Base-by-base conservation (phyloP, 2,113 vertebrate species). In the Tauraco erythrolophus region DNA sequence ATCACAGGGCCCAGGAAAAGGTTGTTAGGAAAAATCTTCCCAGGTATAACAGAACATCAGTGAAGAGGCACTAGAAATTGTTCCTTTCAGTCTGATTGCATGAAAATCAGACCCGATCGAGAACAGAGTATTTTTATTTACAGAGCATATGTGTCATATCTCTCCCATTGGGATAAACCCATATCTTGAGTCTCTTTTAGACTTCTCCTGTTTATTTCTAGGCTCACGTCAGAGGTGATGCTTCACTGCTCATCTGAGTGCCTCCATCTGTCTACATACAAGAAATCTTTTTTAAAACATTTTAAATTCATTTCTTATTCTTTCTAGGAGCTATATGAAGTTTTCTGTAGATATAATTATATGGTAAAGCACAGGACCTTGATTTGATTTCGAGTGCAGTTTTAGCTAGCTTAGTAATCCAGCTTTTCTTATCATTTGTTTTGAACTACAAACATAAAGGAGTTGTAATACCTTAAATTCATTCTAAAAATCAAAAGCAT, bases 181-280 rank as follows among this genome's bases (percentile, higher is more conserved):
- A 11, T 69, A 79, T 69, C 66, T 43, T 65, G 28, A 78, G 53
- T 22, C 50, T 90, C 88, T 69, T 95, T 74, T n/a, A 83, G 19
- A 28, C 43, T 66, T 94, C 69, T 92, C 50, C 85, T 96, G 64
- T 94, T 96, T 92, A 72, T 88, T 95, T 94, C 75, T 88, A 12
- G 53, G 89, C 85, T 97, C 76, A 94, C n/a, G 66, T 96, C 97
- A 97, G 77, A 60, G 54, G 70, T 71, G 83, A 89, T 2, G 78
- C 77, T 95, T 95, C 86, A 86, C 54, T 95, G 91, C 92, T 92
- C 89, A 76, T 77, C 78, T 85, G 81, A 84, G 84, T 86, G 56
- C 93, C 95, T 98, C 96, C 97, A 97, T 98, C 97, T 98, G 98
- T 93, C 94, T 87, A 84, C 64, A 83, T 97, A 97, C 56, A 96